Conservation (phyloP, 2,113 vertebrate species). For the Halichoeres trimaculatus region DNA sequence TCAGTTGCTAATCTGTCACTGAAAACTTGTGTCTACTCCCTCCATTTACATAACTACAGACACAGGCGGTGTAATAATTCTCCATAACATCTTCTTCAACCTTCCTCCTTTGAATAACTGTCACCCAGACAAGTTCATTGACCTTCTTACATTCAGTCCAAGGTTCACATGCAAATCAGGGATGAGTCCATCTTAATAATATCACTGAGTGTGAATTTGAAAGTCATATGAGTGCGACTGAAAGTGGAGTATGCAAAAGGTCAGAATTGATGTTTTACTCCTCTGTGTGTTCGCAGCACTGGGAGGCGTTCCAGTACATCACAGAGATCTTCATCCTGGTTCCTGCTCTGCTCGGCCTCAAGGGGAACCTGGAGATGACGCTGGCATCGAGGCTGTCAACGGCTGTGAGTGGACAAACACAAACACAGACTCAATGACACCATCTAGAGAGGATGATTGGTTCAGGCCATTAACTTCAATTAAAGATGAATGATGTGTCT, state of each 20-base stretch:
- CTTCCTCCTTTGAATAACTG: too few relatives aligned
- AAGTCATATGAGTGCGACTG: background rate
- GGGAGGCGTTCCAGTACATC: slow-evolving; percentile 95
- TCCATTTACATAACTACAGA: background rate
- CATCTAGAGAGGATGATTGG: background rate
- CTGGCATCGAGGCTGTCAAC: slow-evolving; percentile 96
- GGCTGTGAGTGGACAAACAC: slow-evolving; percentile 82
- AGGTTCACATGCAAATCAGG: background rate
- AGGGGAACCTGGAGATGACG: slow-evolving; percentile 99
- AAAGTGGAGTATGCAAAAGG: background rate
- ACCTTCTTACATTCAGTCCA: background rate
- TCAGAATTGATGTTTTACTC: background rate
- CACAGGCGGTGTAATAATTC: background rate
- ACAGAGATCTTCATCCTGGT: slow-evolving; percentile 99
- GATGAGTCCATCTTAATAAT: background rate
- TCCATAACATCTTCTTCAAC: background rate
- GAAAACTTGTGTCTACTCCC: too few relatives aligned
- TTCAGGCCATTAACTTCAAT: too few relatives aligned
- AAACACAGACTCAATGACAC: slow-evolving; percentile 2
- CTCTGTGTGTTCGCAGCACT: slow-evolving; percentile 84
- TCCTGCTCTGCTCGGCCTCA: slow-evolving; percentile 95
- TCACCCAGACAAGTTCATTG: too few relatives aligned
- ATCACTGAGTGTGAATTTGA: background rate
- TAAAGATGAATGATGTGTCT: too few relatives aligned
- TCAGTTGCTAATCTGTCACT: too few relatives aligned